Conservation (phyloP, 2,888 invertebrate genomes). For the Pardosa pseudoannulata region DNA sequence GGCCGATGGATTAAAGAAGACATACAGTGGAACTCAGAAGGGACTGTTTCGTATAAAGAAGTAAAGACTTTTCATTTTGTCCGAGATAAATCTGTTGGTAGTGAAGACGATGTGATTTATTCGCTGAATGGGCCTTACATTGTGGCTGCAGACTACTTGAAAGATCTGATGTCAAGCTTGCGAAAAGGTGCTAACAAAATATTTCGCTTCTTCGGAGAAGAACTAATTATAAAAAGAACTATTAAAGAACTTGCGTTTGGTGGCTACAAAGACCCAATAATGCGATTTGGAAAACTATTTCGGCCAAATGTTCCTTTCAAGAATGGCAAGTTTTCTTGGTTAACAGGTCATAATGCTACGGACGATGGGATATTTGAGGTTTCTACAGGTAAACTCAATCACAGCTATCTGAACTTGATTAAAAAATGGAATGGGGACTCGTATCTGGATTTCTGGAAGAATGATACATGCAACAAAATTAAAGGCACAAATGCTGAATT, state of each 20-base stretch:
- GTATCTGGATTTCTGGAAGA: constrained; percentile 28
- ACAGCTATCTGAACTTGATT: constrained; percentile 57
- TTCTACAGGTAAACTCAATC: constrained; percentile 56
- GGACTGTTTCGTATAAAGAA: constrained; percentile 75
- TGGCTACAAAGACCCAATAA: constrained; percentile 61
- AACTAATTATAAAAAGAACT: constrained; percentile 48
- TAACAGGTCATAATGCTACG: constrained; percentile 64
- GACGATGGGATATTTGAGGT: constrained; percentile 71
- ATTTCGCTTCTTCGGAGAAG: constrained; percentile 11
- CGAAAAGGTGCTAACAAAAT: not conserved
- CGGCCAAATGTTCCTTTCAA: constrained; percentile 34
- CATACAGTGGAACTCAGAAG: constrained; percentile 75
- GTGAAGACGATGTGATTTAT: constrained; percentile 74
- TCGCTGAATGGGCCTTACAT: constrained; percentile 75
- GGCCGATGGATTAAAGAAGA: constrained; percentile 74
- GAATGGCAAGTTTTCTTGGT: constrained; percentile 61
- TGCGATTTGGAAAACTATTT: not conserved
- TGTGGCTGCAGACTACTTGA: constrained; percentile 4
- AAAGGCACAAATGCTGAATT: constrained; percentile 57
- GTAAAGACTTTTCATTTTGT: constrained; percentile 74
- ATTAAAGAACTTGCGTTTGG: constrained; percentile 59
- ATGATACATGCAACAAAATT: constrained; percentile 34
- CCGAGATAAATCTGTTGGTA: constrained; percentile 74
- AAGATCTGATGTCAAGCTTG: not conserved
- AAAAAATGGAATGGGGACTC: constrained; percentile 62